A percentile compares a stretch with the other conserved stretches of the same genome.
phyloP scores from a whole-genome alignment of 2,888 invertebrate genomes.

The Uropetala carovei region DNA sequence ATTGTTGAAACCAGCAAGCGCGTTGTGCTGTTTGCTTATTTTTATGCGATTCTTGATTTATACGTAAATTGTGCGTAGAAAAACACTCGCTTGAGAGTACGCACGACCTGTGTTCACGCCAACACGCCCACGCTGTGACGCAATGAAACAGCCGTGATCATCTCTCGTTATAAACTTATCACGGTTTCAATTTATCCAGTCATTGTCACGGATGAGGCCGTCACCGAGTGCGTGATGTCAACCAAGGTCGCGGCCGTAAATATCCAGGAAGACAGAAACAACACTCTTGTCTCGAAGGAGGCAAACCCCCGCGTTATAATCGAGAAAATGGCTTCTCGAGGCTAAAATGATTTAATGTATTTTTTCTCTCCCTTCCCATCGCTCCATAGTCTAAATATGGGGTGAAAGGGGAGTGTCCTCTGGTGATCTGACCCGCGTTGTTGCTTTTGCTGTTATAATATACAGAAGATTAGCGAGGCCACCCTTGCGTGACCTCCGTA shows the following conservation, averaged over 20 bases:
- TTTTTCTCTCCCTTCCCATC: background rate
- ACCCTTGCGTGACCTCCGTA: background rate
- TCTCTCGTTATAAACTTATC: conserved; percentile 32
- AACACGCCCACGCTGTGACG: background rate
- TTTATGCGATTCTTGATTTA: background rate
- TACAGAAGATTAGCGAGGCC: background rate
- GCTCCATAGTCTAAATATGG: background rate
- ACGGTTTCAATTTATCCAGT: background rate
- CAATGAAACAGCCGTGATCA: background rate
- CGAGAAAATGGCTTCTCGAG: background rate
- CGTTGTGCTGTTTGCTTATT: too few species aligned
- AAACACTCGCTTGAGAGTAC: background rate
- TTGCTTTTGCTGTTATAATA: background rate
- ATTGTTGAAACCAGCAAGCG: too few species aligned
- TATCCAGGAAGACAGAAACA: conserved; percentile 12
- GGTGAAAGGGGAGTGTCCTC: background rate
- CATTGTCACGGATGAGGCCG: background rate
- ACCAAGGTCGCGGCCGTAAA: conserved; percentile 11
- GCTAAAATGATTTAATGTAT: background rate
- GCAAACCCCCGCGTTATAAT: background rate
- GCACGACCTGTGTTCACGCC: background rate
- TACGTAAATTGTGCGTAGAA: background rate
- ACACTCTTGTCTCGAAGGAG: background rate
- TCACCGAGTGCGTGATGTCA: background rate
- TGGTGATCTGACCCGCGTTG: background rate